These are phyloP conservation scores for Nephrotoma guestfalica DNA, from an alignment of 2,888 invertebrate species.

Conservation along the genomic window DNA sequence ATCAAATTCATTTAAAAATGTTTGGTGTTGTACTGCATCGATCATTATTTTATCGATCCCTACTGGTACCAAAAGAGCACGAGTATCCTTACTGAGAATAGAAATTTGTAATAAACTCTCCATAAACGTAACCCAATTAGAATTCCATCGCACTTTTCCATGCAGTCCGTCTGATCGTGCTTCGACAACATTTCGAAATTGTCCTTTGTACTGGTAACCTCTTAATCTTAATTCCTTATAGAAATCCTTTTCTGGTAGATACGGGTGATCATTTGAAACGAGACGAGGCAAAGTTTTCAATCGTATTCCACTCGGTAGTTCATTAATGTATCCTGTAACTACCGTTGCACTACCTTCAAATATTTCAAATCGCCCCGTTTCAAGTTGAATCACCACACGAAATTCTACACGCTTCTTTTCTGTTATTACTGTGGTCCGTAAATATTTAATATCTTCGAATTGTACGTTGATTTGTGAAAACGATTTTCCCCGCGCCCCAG, in stretches of 20 bases:
- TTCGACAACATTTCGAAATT: slow-evolving; percentile 21
- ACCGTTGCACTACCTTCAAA: slow-evolving; percentile 54
- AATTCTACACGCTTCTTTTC: slow-evolving; percentile 39
- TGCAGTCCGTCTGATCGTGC: slow-evolving; percentile 26
- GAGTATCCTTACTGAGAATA: slow-evolving; percentile 51
- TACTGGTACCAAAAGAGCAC: slow-evolving; percentile 60
- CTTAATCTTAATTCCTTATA: slow-evolving; percentile 55
- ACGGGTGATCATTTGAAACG: slow-evolving; percentile 18
- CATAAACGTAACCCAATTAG: slow-evolving; percentile 78
- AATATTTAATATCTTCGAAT: slow-evolving; percentile 72
- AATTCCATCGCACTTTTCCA: slow-evolving; percentile 45
- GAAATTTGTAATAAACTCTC: slow-evolving; percentile 79
- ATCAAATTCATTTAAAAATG: slow-evolving; percentile 27
- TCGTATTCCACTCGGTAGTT: slow-evolving; percentile 29
- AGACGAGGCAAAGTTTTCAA: slow-evolving; percentile 13
- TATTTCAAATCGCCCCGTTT: slow-evolving; percentile 44
- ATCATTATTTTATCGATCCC: slow-evolving; percentile 57
- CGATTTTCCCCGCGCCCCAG: slow-evolving; percentile 38
- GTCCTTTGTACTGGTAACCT: slow-evolving; percentile 45
- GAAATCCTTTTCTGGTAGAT: slow-evolving; percentile 44
- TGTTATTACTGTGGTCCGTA: slow-evolving; percentile 66
- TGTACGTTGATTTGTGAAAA: slow-evolving; percentile 18
- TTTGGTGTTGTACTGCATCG: slow-evolving; percentile 44
- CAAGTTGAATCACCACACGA: slow-evolving; percentile 42
- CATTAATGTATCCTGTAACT: slow-evolving; percentile 52